These are phyloP conservation scores for Paracentrotus lividus DNA, from an alignment of 53 echinoderm and acorn worm species.

Conservation along the genomic window DNA sequence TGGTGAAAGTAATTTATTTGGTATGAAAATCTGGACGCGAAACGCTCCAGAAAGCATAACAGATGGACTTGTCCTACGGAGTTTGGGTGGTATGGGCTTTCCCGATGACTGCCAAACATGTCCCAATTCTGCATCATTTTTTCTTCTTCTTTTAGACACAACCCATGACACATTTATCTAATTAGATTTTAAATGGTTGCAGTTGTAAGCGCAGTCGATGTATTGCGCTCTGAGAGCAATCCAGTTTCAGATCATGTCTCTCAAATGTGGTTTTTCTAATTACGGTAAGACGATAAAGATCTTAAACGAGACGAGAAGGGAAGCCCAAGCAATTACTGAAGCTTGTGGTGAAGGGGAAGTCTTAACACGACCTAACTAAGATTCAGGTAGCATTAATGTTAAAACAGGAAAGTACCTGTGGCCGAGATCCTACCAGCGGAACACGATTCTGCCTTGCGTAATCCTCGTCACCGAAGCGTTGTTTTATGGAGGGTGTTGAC, in stretches of 20 bases:
- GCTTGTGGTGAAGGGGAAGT: constrained; percentile 15
- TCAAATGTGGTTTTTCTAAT: constrained; percentile 35
- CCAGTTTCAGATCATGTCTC: neutral
- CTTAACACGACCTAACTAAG: neutral
- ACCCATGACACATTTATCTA: constrained; percentile 9
- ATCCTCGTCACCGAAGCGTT: neutral
- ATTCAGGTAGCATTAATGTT: neutral
- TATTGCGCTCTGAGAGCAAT: constrained; percentile 17
- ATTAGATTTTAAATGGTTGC: constrained; percentile 9
- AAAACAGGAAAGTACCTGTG: neutral
- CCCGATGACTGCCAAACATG: neutral
- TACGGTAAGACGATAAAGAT: constrained; percentile 4
- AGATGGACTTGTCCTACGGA: constrained; percentile 35
- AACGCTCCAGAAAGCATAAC: constrained; percentile 67
- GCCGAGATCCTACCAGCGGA: neutral
- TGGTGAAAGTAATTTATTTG: constrained; percentile 59
- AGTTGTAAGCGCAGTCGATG: neutral
- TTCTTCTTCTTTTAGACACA: neutral
- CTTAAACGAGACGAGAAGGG: constrained; percentile 7
- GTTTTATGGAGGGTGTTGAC: constrained; percentile 32
- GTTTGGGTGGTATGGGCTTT: neutral
- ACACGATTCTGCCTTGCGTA: constrained; percentile 23
- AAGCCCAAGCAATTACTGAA: constrained; percentile 28
- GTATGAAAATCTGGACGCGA: constrained; percentile 62
- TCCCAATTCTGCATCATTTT: neutral